Percentiles rank a stretch among this genome's conserved stretches.
Evolutionary conservation across 1,140 invertebrate species (phyloP).

Genomic region (Schlechtendalia chinensis): DNA sequence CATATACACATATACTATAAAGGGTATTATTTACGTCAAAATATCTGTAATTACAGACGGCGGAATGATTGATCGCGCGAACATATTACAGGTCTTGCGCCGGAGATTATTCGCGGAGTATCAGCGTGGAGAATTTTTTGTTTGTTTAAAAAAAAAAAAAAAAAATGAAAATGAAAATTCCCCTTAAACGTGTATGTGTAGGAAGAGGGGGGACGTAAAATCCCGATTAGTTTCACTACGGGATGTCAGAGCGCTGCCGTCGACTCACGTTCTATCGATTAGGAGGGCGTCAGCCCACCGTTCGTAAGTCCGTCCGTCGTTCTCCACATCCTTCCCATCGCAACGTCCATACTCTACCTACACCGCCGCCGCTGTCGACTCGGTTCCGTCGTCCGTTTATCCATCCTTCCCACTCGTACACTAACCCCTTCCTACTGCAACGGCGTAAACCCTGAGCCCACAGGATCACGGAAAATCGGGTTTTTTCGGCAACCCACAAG

Average conservation of each 20-base stretch:
- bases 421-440: not conserved
- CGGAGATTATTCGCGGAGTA: not conserved
- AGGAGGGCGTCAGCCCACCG: not conserved
- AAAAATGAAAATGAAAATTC: too few relatives aligned
- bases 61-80: not conserved
- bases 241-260: slow-evolving; percentile 41
- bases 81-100: not conserved
- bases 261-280: slow-evolving; percentile 48
- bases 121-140: not conserved
- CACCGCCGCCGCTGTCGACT: too few relatives aligned
- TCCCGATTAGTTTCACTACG: slow-evolving; percentile 33
- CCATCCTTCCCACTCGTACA: not conserved
- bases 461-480: not conserved
- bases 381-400: too few relatives aligned
- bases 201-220: not conserved
- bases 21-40: not conserved
- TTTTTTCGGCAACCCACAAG: not conserved
- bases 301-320: not conserved
- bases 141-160: not conserved
- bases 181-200: too few relatives aligned
- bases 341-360: not conserved
- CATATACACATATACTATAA: not conserved
- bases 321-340: not conserved
- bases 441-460: not conserved
- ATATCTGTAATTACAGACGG: not conserved